A percentile compares a stretch with the other conserved stretches of the same genome.
These are phyloP conservation scores for Engystomops pustulosus DNA, from an alignment of 2,113 vertebrate genomes.

Conservation along the genomic window DNA sequence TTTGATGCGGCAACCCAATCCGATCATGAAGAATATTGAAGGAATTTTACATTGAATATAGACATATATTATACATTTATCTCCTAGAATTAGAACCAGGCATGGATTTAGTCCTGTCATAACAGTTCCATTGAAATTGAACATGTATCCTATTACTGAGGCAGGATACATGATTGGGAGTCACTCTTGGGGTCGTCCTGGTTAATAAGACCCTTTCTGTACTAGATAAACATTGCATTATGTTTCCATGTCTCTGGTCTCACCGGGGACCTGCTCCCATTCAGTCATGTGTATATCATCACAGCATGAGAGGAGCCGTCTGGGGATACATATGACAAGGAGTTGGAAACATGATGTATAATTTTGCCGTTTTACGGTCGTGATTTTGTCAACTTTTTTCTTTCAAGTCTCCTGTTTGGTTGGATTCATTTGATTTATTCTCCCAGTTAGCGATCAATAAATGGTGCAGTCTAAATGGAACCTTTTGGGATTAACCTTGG, in stretches of 20 bases:
- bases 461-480: no score
- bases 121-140: background rate
- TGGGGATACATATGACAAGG: background rate
- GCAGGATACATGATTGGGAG: background rate
- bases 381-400: background rate
- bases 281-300: constrained; percentile 15
- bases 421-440: no score
- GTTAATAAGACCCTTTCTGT: constrained; percentile 26
- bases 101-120: background rate
- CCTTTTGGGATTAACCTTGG: no score
- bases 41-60: no score
- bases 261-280: constrained; percentile 19
- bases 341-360: background rate
- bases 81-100: no score
- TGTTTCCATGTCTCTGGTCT: background rate
- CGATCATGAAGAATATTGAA: no score
- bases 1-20: no score
- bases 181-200: background rate
- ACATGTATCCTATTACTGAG: background rate
- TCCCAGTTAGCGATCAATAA: no score
- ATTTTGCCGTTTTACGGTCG: background rate
- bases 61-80: no score
- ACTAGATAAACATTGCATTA: constrained; percentile 6
- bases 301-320: background rate
- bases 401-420: no score